Evolutionary conservation across 2,888 invertebrate genomes (phyloP), one percentile per base, ranked within the genome.

Genomic region (Oxyscelio sp.): DNA sequence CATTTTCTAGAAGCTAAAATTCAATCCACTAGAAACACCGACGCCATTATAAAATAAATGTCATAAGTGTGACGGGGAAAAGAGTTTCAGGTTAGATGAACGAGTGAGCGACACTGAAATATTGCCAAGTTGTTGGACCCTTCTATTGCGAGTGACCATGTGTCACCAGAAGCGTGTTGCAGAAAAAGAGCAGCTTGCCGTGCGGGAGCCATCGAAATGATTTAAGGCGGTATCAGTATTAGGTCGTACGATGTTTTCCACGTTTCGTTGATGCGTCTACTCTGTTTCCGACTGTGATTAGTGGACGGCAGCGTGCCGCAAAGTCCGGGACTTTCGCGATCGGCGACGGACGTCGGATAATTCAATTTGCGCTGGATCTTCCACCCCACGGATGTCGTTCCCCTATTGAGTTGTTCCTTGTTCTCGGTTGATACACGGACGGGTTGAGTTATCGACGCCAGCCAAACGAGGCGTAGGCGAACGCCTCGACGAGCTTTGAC

Each of bases 351-450:
- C 87, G 87, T 77, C 80, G 85, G 89, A 91, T 91, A 90, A 93
- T 92, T 92, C 92, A 91, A 92, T 92, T 90, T 86, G 87, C 87
- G 88, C 87, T 87, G 87, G 82, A 85, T 56, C 87, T 38, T 34
- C 22, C 34, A 77, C 73, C 83, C 77, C 56, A 83, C 65, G 80
- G 79, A 86, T 80, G 87, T 86, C 71, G 63, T 83, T 58, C 85
- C 87, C 87, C 90, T 88, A 85, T 87, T 75, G 84, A 74, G 54
- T 85, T 54, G 73, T 75, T 75, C 78, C 77, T 77, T 86, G 79
- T 81, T 70, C 71, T 70, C 68, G 21, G 65, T 66, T 82, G 73
- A 81, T 85, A 87, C 82, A 85, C 75, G 85, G 80, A 83, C 83
- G 73, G 78, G 68, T 45, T 88, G 87, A 91, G 89, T 91, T 91